Evolutionary conservation across 1,140 invertebrate species (phyloP), one percentile per base, ranked within the genome.

Genomic region (Macrotrachela quadricornifera): DNA sequence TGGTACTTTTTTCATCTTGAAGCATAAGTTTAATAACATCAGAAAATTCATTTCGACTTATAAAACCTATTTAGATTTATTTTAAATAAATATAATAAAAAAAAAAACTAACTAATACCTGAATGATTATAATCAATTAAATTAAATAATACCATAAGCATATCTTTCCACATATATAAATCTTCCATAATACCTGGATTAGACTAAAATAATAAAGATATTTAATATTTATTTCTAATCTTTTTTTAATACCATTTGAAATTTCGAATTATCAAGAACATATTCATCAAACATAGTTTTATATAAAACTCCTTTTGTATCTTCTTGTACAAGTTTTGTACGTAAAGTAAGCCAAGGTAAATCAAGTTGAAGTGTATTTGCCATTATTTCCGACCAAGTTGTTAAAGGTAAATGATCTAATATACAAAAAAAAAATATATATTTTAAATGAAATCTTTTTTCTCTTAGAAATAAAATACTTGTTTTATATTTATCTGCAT

Each of bases 81-180:
- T 4, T 8, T 30, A 30, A 30, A 4, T 8, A 30, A 30, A 4
- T 8, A 4, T 30, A 4, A 30, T 30, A 30, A 15, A 37, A 40
- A 15, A 42, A 14, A 0, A 18, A 21, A 42, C 58, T 61, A n/a
- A n/a, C n/a, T 86, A 62, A 77, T 79, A 51, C 85, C 83, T 62
- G 85, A 87, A 69, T 85, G 84, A 68, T 90, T 85, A 63, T 83
- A 84, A 65, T 90, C 85, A 57, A 90, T 80, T 58, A 85, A 82
- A 61, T 83, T 76, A 66, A 90, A 90, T 59, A 90, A 83, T 3
- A 82, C 80, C 70, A 86, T 83, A 59, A 90, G 71, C 60, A 78
- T 85, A 49, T 78, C 78, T 66, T 85, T 84, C 66, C 90, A 82
- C 62, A 80, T 77, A 64, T 90, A 90, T 11, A 90, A 69, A 9